phyloP scores from a whole-genome alignment of 2,797 vertebrate species.

The Chrosomus eos region DNA sequence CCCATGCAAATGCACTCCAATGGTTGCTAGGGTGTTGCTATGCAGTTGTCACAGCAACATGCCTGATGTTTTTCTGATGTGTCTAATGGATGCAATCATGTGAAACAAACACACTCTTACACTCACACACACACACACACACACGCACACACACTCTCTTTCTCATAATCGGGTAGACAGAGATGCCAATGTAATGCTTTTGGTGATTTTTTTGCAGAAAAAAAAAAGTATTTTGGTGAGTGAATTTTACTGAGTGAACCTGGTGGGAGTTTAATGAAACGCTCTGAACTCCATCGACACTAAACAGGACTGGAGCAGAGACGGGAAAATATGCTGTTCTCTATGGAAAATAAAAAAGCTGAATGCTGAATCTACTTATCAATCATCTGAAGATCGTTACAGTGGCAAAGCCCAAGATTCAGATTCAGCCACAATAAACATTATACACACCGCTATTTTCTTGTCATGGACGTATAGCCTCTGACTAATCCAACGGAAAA shows the following conservation, averaged over 20 bases:
- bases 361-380: neutral
- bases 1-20: neutral
- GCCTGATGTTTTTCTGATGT: neutral
- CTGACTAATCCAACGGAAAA: neutral
- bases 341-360: neutral
- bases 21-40: neutral
- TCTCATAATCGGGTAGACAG: no score
- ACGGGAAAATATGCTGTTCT: neutral
- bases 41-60: neutral
- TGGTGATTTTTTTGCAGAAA: no score
- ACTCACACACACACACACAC: neutral
- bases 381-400: neutral
- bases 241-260: neutral
- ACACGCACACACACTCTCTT: no score
- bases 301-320: neutral
- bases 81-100: neutral
- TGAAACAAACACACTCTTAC: neutral
- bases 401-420: neutral
- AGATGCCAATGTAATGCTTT: no score
- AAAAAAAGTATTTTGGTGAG: no score
- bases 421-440: neutral
- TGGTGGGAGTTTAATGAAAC: neutral
- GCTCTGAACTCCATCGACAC: neutral
- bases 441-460: neutral
- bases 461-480: neutral